Evolutionary conservation across 2,888 invertebrate species (phyloP).

Genomic region (Sylvicola cinctus): DNA sequence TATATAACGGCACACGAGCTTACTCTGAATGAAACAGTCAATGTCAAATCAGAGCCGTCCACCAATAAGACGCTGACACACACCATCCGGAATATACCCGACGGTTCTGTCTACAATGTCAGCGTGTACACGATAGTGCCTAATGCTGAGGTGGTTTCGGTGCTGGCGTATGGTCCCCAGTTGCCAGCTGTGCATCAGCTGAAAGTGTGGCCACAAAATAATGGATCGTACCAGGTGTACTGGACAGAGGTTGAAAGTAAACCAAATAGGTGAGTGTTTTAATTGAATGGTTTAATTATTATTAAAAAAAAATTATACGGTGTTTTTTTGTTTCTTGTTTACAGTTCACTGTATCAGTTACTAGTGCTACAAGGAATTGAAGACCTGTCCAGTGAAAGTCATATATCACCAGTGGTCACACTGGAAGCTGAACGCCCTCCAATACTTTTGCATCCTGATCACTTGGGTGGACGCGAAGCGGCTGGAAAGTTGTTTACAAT

Average conservation of each 20-base stretch:
- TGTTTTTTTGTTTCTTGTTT: too few species aligned
- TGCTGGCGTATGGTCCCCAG: slow-evolving; percentile 30
- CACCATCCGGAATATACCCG: slow-evolving; percentile 29
- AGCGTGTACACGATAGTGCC: slow-evolving; percentile 2
- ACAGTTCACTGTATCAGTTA: slow-evolving; percentile 49
- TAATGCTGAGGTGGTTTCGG: slow-evolving; percentile 22
- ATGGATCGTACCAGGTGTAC: slow-evolving; percentile 40
- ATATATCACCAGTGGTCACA: slow-evolving; percentile 23
- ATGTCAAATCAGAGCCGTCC: slow-evolving; percentile 29
- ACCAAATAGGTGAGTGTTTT: slow-evolving; percentile 5
- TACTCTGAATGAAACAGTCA: slow-evolving; percentile 22
- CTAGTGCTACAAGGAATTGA: slow-evolving; percentile 33
- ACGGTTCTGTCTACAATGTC: slow-evolving; percentile 31
- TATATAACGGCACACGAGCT: slow-evolving; percentile 31
- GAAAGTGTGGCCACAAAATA: slow-evolving; percentile 32
- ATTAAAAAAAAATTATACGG: too few species aligned
- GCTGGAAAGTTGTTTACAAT: slow-evolving; percentile 34
- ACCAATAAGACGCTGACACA: slow-evolving; percentile 29
- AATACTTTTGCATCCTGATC: slow-evolving; percentile 10
- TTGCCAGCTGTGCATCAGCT: slow-evolving; percentile 43
- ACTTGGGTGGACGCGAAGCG: slow-evolving; percentile 29
- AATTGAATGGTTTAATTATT: neutral
- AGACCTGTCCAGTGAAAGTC: too few species aligned
- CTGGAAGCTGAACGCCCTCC: slow-evolving; percentile 30
- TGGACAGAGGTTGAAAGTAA: slow-evolving; percentile 34